phyloP scores from a whole-genome alignment of 2,797 vertebrate species.

The Merluccius polli region DNA sequence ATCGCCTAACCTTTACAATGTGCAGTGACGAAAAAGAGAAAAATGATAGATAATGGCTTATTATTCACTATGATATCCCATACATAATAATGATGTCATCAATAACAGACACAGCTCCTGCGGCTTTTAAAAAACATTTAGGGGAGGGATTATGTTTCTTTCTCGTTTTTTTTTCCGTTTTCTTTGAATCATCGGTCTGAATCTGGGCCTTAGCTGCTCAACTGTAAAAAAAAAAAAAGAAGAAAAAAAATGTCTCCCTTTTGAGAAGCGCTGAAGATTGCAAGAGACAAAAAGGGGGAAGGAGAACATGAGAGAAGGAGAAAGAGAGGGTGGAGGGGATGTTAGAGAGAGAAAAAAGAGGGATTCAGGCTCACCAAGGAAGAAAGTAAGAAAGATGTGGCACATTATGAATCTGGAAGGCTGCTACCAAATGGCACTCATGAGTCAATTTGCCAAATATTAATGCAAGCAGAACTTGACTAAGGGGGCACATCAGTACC shows the following conservation, averaged over 20 bases:
- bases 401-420: conserved; percentile 66
- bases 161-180: not conserved
- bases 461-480: conserved; percentile 63
- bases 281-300: conserved; percentile 23
- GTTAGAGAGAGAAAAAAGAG: conserved; percentile 21
- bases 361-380: conserved; percentile 19
- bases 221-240: conserved; percentile 38
- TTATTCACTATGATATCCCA: conserved; percentile 76
- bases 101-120: conserved; percentile 73
- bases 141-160: conserved; percentile 71
- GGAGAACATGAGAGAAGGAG: conserved; percentile 38
- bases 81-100: conserved; percentile 83
- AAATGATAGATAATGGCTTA: conserved; percentile 81
- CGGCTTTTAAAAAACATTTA: conserved; percentile 80
- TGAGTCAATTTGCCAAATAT: conserved; percentile 76
- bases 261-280: conserved; percentile 41
- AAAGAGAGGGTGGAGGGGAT: conserved; percentile 23
- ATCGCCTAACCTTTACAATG: conserved; percentile 83
- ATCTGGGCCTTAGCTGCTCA: conserved; percentile 61
- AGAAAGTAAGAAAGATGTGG: conserved; percentile 70
- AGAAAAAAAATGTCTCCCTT: not conserved
- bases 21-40: conserved; percentile 76
- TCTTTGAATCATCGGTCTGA: conserved; percentile 68
- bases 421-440: conserved; percentile 69
- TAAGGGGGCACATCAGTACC: conserved; percentile 60